Conservation (phyloP, 2,888 invertebrate genomes). For the Pterostichus madidus region DNA sequence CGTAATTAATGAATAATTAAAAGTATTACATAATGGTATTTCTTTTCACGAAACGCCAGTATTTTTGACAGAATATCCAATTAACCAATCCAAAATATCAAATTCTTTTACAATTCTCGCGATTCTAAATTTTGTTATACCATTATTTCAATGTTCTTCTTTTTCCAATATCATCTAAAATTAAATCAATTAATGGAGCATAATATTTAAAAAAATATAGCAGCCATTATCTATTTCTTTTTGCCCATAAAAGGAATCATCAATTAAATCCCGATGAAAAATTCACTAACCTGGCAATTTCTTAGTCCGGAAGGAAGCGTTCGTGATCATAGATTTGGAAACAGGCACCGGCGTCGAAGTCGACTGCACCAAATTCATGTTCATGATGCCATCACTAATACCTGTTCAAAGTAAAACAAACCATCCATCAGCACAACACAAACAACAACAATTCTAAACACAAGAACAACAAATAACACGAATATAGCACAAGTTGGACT, state of each 20-base stretch:
- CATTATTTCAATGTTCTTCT: too few species aligned
- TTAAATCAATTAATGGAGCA: too few species aligned
- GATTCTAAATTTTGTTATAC: too few species aligned
- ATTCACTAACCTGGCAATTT: constrained; percentile 90
- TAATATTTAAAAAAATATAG: too few species aligned
- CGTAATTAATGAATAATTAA: background rate
- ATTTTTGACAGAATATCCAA: too few species aligned
- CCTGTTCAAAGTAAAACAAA: constrained; percentile 79
- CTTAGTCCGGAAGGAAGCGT: constrained; percentile 98
- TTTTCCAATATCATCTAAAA: too few species aligned
- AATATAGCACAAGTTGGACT: background rate
- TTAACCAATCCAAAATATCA: too few species aligned
- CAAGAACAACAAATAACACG: constrained; percentile 7
- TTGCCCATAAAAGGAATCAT: too few species aligned
- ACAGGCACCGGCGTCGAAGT: constrained; percentile 87
- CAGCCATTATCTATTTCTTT: too few species aligned
- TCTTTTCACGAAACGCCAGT: background rate
- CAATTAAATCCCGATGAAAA: too few species aligned
- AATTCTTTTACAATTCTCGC: too few species aligned
- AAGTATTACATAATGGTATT: background rate
- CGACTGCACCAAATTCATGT: constrained; percentile 88
- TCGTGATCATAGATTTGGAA: constrained; percentile 97
- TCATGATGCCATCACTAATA: constrained; percentile 89
- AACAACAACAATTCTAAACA: constrained; percentile 1
- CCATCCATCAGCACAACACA: background rate